Percentiles rank a stretch among this genome's conserved stretches.
Conservation (phyloP, 2,113 vertebrate species). For the Passerina amoena region DNA sequence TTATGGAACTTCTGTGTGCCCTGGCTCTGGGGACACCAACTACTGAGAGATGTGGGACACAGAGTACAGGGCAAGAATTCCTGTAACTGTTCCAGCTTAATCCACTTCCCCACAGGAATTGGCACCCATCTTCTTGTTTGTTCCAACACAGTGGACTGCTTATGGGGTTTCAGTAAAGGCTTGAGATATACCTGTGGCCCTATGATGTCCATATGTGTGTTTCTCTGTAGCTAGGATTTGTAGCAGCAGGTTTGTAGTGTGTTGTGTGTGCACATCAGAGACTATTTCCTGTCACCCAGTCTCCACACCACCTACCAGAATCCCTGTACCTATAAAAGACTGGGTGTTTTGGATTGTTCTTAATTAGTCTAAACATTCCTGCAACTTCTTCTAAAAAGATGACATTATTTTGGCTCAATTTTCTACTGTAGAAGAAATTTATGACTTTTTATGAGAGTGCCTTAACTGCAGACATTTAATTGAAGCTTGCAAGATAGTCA, state of each 20-base stretch:
- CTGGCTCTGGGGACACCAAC: neutral
- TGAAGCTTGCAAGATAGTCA: constrained; percentile 4
- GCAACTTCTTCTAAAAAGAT: neutral
- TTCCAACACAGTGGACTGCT: neutral
- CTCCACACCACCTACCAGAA: neutral
- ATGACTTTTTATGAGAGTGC: neutral
- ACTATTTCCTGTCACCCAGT: neutral
- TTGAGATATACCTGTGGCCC: neutral
- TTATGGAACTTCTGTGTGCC: neutral
- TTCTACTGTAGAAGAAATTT: neutral
- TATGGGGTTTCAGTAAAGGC: neutral
- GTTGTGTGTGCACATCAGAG: fast-evolving
- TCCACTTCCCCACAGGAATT: neutral
- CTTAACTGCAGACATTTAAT: neutral
- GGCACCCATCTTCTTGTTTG: neutral
- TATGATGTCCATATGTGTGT: neutral
- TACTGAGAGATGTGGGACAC: neutral
- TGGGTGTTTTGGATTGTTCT: neutral
- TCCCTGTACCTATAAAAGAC: neutral
- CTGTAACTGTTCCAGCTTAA: neutral
- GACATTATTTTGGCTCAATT: neutral
- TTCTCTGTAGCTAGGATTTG: neutral
- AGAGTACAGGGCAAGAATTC: neutral
- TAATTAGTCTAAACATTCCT: neutral
- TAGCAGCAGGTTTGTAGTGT: neutral